Conservation (phyloP, 2,113 vertebrate species). For the Corythornis vintsioides region DNA sequence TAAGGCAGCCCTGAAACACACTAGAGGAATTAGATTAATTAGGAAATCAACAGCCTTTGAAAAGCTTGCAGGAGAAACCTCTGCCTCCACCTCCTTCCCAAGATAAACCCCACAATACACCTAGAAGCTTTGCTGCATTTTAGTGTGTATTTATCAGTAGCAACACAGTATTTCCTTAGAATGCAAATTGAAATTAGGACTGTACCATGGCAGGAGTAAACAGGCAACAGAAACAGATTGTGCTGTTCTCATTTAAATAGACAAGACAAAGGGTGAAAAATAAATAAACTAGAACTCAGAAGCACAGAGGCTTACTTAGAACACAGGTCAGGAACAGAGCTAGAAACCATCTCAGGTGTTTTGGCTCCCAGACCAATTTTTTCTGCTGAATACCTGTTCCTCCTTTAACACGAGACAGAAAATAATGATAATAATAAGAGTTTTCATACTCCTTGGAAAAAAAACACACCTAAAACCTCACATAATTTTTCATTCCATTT, state of each 20-base stretch:
- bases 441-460: background rate
- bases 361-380: background rate
- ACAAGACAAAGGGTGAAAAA: background rate
- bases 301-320: background rate
- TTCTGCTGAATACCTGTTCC: background rate
- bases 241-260: background rate
- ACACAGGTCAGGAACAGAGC: background rate
- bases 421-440: background rate
- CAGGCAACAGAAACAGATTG: background rate
- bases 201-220: background rate
- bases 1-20: background rate
- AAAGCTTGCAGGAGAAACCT: background rate
- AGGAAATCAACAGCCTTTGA: conserved; percentile 10
- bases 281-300: background rate
- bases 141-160: background rate
- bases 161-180: background rate
- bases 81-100: background rate
- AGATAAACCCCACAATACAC: background rate
- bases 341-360: background rate
- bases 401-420: background rate
- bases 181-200: background rate
- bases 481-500: background rate
- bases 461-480: background rate
- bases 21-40: conserved; percentile 12
- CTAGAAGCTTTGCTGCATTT: background rate